phyloP scores from a whole-genome alignment of 2,113 vertebrate genomes.

The Amphilophus citrinellus region DNA sequence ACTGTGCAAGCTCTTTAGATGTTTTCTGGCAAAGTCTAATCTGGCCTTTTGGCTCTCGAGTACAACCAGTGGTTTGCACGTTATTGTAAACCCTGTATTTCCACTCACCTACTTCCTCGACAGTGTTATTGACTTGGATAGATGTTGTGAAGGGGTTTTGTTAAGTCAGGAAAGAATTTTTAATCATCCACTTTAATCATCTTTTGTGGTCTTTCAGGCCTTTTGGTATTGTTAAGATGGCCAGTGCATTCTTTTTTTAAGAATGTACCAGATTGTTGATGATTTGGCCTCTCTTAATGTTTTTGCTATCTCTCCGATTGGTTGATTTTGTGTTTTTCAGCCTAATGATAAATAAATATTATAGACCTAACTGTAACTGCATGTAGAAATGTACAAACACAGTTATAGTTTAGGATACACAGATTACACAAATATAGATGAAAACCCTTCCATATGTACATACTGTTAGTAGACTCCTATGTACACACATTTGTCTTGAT shows the following conservation, averaged over 20 bases:
- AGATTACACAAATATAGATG: not conserved
- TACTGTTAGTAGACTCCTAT: not conserved
- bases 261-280: not conserved
- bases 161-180: not conserved
- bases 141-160: not conserved
- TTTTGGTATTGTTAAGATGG: not conserved
- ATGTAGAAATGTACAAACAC: not conserved
- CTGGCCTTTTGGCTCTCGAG: no score
- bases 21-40: not conserved
- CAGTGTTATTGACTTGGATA: not conserved
- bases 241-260: not conserved
- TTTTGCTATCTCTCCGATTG: not conserved
- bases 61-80: not conserved
- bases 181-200: not conserved
- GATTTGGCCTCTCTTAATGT: not conserved
- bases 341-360: not conserved
- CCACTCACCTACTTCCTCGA: not conserved
- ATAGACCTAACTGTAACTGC: no score
- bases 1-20: not conserved
- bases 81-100: not conserved
- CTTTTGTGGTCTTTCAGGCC: not conserved
- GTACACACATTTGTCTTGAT: no score
- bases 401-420: not conserved
- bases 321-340: not conserved
- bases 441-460: not conserved